Evolutionary conservation across 2,797 vertebrate species (phyloP).

Genomic region (Falco naumanni): DNA sequence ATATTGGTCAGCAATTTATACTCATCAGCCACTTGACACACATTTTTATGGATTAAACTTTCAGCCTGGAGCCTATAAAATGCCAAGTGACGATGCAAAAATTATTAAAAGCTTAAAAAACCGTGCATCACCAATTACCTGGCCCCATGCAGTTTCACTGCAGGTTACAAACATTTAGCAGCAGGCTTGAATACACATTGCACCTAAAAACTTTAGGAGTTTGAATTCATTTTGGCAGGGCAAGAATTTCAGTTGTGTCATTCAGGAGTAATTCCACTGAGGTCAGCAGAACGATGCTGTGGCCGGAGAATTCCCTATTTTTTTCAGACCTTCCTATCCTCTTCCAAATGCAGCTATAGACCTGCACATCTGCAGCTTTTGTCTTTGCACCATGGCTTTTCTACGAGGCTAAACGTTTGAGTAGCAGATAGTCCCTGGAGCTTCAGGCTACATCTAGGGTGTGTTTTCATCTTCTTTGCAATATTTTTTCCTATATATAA

Average conservation of each 20-base stretch:
- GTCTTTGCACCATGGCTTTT: background rate
- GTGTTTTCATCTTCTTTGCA: background rate
- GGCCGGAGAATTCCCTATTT: background rate
- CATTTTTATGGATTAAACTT: background rate
- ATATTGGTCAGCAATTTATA: background rate
- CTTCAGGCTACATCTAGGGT: background rate
- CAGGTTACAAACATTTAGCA: background rate
- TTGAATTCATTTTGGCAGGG: background rate
- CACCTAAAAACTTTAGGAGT: background rate
- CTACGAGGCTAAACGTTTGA: background rate
- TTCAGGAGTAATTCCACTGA: background rate
- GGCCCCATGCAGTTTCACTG: background rate
- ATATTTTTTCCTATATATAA: background rate
- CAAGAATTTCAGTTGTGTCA: background rate
- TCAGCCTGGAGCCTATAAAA: background rate
- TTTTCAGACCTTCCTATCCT: background rate
- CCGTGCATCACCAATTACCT: background rate
- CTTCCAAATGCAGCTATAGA: background rate
- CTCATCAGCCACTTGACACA: background rate
- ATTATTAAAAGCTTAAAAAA: background rate
- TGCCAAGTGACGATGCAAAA: background rate
- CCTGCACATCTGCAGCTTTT: background rate
- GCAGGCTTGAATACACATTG: background rate
- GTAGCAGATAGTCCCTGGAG: background rate
- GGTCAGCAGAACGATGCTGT: background rate